Percentiles rank a stretch among this genome's conserved stretches.
These are phyloP conservation scores for Callorhinus ursinus DNA, from an alignment of 2,113 vertebrate species.

Conservation along the genomic window DNA sequence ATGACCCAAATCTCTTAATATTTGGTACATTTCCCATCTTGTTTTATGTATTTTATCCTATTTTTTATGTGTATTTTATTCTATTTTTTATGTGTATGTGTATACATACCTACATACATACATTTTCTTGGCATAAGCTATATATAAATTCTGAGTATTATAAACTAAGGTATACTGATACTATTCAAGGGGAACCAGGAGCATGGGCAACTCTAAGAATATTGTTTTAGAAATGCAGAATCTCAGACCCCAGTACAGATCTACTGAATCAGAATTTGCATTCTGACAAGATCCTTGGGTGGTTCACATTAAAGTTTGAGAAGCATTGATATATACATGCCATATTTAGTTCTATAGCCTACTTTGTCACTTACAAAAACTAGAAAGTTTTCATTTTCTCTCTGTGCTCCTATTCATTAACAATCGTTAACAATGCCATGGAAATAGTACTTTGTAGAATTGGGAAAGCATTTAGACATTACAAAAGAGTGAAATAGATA, in stretches of 20 bases:
- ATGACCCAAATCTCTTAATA: background rate
- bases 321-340: background rate
- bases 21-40: constrained; percentile 2
- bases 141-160: background rate
- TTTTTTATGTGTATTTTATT: background rate
- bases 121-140: background rate
- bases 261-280: background rate
- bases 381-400: background rate
- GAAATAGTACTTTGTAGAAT: constrained; percentile 10
- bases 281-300: background rate
- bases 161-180: background rate
- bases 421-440: background rate
- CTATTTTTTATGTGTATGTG: background rate
- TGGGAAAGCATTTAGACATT: constrained; percentile 20
- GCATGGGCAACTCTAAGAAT: background rate
- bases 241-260: background rate
- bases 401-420: background rate
- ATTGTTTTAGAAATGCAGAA: background rate
- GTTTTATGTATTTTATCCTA: background rate
- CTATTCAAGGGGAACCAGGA: background rate
- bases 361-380: background rate
- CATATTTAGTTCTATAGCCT: background rate
- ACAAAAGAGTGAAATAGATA: background rate
- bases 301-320: background rate
- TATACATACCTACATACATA: background rate